A percentile compares a stretch with the other conserved stretches of the same genome.
Conservation (phyloP, 1,140 invertebrate species). For the Drosophila arizonae region DNA sequence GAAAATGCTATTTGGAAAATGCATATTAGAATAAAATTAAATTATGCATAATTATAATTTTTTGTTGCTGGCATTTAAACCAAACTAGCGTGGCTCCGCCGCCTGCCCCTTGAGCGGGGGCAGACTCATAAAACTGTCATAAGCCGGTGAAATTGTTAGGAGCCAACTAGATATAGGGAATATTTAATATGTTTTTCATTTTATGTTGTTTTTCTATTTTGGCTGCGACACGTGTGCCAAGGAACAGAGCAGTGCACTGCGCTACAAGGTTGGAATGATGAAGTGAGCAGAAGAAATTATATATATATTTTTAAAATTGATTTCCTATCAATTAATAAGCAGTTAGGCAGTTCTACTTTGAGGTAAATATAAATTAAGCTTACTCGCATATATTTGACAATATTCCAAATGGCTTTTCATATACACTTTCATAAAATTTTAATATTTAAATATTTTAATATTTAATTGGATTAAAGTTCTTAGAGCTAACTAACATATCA, state of each 20-base stretch:
- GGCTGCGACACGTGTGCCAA: conserved; percentile 32
- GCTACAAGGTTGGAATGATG: not conserved
- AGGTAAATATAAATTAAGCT: no score
- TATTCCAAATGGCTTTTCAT: no score
- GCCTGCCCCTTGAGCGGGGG: not conserved
- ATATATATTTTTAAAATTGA: no score
- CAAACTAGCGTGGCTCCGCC: conserved; percentile 33
- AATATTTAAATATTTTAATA: no score
- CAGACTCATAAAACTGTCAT: conserved; percentile 67
- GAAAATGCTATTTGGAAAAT: conserved; percentile 60
- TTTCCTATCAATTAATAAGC: no score
- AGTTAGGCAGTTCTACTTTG: no score
- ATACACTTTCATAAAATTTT: no score
- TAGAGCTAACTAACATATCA: no score
- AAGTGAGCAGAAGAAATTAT: no score
- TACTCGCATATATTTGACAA: no score
- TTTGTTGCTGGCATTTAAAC: conserved; percentile 57
- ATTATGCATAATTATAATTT: conserved; percentile 74
- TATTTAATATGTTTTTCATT: conserved; percentile 38
- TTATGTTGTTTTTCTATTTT: not conserved
- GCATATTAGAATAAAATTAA: conserved; percentile 70
- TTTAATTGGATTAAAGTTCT: no score
- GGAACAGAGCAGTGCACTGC: conserved; percentile 29
- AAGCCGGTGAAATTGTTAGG: conserved; percentile 62
- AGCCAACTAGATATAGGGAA: conserved; percentile 39